Base-by-base conservation (phyloP, 2,888 invertebrate genomes). In the Ormyrus nitidulus region DNA sequence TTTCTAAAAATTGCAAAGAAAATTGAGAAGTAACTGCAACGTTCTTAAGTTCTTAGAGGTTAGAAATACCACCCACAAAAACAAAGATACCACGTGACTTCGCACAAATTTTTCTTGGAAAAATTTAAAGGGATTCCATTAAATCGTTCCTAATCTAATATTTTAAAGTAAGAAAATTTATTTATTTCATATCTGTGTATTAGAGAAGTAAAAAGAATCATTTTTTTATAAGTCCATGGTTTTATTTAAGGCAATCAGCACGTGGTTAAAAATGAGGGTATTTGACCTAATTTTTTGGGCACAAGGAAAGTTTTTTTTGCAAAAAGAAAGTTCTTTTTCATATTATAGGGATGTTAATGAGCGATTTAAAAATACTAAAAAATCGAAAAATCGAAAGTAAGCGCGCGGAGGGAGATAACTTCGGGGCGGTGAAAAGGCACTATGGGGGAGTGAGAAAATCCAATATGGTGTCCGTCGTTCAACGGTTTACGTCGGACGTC, bases 401-500 rank as follows among this genome's bases (percentile, higher is more conserved):
- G 46, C 49, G 46, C 64, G 64, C 54, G 19, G 49, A 49, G 11
- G 13, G 69, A 53, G 44, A 65, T 44, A 59, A 80, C 71, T 80
- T 80, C 68, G 75, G 72, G 58, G 58, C 53, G 58, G 13, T 72
- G 69, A 77, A 72, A 73, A 77, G 11, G 54, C 9, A 56, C 49
- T 77, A 77, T 13, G 62, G 51, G 74, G n/a, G 74, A 75, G 59
- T 73, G 13, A 83, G 83, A 86, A 87, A 87, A 87, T 88, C 85
- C 86, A 89, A 89, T 88, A 89, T 89, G 89, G 89, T 87, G 86
- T 85, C 86, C 72, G 75, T 86, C 81, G 84, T 85, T 83, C 82
- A 85, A 83, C 85, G 84, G 83, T 86, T 84, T 83, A 83, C 81
- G 81, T 87, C 83, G 64, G 77, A 48, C 51, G 69, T 73, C 59